These are phyloP conservation scores for Thamnophis sirtalis DNA, from an alignment of 2,113 vertebrate species.

Conservation along the genomic window DNA sequence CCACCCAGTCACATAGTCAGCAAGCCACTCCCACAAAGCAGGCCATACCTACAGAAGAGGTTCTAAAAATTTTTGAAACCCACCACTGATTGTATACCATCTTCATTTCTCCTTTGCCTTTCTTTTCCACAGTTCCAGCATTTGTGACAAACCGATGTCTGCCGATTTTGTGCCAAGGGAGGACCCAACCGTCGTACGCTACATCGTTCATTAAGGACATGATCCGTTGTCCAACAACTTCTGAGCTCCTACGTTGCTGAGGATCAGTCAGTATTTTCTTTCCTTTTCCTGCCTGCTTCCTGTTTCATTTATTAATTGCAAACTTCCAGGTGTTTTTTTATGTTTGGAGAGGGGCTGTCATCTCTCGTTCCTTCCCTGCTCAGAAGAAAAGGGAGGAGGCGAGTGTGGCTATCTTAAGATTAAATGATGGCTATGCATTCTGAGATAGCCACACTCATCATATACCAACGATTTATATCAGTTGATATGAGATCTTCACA, in stretches of 20 bases:
- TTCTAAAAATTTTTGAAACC: too few relatives aligned
- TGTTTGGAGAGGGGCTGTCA: neutral
- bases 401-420: neutral
- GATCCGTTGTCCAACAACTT: neutral
- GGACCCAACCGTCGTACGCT: constrained; percentile 28
- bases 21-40: too few relatives aligned
- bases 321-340: neutral
- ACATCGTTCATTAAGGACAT: constrained; percentile 56
- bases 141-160: neutral
- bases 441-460: neutral
- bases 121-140: constrained; percentile 36
- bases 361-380: neutral
- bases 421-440: neutral
- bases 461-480: neutral
- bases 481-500: neutral
- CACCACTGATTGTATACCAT: neutral
- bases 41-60: too few relatives aligned
- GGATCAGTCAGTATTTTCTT: too few relatives aligned
- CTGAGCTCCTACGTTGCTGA: constrained; percentile 1
- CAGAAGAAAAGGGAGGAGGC: neutral
- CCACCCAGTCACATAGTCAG: too few relatives aligned
- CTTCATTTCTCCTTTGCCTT: neutral
- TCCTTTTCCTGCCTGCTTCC: neutral
- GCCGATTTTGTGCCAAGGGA: constrained; percentile 6
- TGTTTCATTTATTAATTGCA: neutral